phyloP scores from a whole-genome alignment of 2,113 vertebrate genomes.

The Odontesthes bonariensis region DNA sequence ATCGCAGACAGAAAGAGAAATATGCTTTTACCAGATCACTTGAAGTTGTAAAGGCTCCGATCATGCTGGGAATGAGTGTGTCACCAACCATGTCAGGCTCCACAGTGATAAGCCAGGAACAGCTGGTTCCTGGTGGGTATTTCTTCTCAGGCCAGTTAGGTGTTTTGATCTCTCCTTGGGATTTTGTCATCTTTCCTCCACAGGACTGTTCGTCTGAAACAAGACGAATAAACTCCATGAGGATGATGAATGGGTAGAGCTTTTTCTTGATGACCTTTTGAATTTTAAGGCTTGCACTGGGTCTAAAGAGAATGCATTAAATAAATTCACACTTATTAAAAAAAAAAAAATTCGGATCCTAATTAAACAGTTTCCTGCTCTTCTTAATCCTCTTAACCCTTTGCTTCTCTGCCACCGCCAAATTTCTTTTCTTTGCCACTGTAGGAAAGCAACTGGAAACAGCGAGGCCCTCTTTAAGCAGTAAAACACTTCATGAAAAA shows the following conservation, averaged over 20 bases:
- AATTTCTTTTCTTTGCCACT: too few species aligned
- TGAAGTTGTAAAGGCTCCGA: not conserved
- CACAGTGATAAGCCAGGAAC: conserved; percentile 92
- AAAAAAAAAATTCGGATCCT: too few species aligned
- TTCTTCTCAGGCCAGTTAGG: conserved; percentile 92
- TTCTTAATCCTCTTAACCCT: too few species aligned
- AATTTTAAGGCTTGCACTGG: not conserved
- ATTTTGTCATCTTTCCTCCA: conserved; percentile 83
- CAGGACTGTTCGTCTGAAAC: conserved; percentile 79
- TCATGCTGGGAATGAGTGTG: not conserved
- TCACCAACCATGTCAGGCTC: conserved; percentile 83
- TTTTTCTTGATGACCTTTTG: not conserved
- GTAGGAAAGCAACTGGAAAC: too few species aligned
- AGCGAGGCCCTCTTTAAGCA: too few species aligned
- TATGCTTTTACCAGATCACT: not conserved
- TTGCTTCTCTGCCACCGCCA: too few species aligned
- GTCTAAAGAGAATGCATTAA: too few species aligned
- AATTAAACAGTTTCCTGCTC: too few species aligned
- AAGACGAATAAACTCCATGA: conserved; percentile 7
- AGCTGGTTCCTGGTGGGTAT: conserved; percentile 90
- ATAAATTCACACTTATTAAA: not conserved
- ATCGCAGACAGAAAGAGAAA: conserved; percentile 28
- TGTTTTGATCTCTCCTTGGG: conserved; percentile 87
- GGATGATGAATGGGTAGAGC: conserved; percentile 25
- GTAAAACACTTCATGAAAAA: too few species aligned